phyloP scores from a whole-genome alignment of 2,113 vertebrate genomes.

The Chionomys nivalis region DNA sequence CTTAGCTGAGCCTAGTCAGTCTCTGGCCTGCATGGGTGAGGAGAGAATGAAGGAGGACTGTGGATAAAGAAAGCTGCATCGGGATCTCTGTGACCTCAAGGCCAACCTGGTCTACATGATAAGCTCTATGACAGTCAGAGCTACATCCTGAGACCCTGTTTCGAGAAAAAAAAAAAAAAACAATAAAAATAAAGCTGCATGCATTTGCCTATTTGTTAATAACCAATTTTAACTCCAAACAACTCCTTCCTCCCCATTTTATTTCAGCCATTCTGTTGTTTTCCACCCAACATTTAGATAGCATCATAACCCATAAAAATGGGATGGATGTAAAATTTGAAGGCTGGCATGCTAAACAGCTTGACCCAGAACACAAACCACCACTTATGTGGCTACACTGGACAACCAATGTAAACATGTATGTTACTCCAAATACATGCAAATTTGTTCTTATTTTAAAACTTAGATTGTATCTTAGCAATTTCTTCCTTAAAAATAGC shows the following conservation, averaged over 20 bases:
- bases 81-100: not conserved
- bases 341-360: constrained; percentile 46
- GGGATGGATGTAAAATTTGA: constrained; percentile 71
- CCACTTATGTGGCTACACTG: constrained; percentile 53
- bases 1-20: not conserved
- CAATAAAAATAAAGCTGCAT: not conserved
- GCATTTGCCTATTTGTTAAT: constrained; percentile 44
- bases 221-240: constrained; percentile 74
- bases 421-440: constrained; percentile 59
- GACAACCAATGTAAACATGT: constrained; percentile 71
- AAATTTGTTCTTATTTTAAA: constrained; percentile 66
- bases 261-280: constrained; percentile 79
- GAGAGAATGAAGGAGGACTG: not conserved
- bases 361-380: constrained; percentile 42
- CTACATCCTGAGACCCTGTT: not conserved
- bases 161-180: not conserved
- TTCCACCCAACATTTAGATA: constrained; percentile 84
- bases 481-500: constrained; percentile 70
- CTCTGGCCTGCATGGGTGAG: not conserved
- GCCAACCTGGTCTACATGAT: not conserved
- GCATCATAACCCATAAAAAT: constrained; percentile 77
- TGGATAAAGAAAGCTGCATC: not conserved
- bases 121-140: not conserved
- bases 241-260: constrained; percentile 71
- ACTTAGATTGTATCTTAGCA: constrained; percentile 56